phyloP scores from a whole-genome alignment of 2,797 vertebrate genomes.

The Cirrhinus mrigala region DNA sequence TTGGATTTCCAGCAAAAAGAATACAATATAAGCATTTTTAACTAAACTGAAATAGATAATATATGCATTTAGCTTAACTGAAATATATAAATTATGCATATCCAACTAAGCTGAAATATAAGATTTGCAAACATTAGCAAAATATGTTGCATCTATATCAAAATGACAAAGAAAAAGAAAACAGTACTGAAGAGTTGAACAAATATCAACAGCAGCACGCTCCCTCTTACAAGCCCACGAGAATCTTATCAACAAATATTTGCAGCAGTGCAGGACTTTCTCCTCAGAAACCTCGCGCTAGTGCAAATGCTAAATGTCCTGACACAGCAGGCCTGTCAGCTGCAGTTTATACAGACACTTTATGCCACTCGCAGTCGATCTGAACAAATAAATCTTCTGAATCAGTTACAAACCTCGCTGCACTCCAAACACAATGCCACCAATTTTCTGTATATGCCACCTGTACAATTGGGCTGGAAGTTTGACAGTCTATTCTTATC shows the following conservation, averaged over 20 bases:
- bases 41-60: too few species aligned
- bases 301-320: slow-evolving; percentile 74
- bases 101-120: background rate
- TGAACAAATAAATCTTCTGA: slow-evolving; percentile 68
- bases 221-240: slow-evolving; percentile 67
- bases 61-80: background rate
- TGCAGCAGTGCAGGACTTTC: slow-evolving; percentile 71
- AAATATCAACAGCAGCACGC: slow-evolving; percentile 71
- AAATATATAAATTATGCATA: background rate
- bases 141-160: background rate
- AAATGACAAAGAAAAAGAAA: slow-evolving; percentile 45
- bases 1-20: background rate
- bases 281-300: slow-evolving; percentile 70
- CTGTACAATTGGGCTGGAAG: background rate
- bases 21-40: too few species aligned
- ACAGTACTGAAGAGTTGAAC: background rate
- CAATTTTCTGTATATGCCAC: background rate
- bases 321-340: slow-evolving; percentile 74
- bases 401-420: background rate
- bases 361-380: slow-evolving; percentile 73
- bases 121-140: background rate
- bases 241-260: slow-evolving; percentile 82
- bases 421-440: background rate
- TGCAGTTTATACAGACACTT: slow-evolving; percentile 73
- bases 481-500: too few species aligned